phyloP scores from a whole-genome alignment of 2,113 vertebrate genomes.

The Machaerirhynchus nigripectus region DNA sequence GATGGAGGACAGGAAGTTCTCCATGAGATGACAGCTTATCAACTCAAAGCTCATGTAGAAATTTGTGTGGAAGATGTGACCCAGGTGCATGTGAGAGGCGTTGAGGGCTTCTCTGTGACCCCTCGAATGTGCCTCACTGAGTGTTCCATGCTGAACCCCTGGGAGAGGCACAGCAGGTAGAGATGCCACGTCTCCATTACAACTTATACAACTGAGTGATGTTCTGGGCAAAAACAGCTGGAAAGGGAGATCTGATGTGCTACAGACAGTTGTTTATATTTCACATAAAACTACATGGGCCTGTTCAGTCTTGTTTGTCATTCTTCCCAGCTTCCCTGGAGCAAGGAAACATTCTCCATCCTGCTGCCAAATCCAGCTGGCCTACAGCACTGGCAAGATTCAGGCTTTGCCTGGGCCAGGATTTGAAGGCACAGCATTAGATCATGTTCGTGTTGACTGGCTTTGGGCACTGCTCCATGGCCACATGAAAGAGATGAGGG shows the following conservation, averaged over 20 bases:
- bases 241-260: background rate
- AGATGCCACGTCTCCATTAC: background rate
- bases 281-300: background rate
- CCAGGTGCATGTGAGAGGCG: background rate
- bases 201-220: background rate
- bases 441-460: background rate
- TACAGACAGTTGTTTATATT: background rate
- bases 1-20: background rate
- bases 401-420: background rate
- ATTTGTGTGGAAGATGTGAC: background rate
- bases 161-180: background rate
- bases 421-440: background rate
- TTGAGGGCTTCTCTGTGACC: background rate
- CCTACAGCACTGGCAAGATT: background rate
- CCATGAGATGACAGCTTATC: background rate
- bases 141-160: background rate
- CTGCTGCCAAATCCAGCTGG: background rate
- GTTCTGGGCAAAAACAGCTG: background rate
- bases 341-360: background rate
- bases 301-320: background rate
- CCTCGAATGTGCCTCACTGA: background rate
- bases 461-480: background rate
- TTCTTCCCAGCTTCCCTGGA: background rate
- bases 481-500: background rate
- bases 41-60: background rate